Base-by-base conservation (phyloP, 2,113 vertebrate species). In the Elephas maximus region DNA sequence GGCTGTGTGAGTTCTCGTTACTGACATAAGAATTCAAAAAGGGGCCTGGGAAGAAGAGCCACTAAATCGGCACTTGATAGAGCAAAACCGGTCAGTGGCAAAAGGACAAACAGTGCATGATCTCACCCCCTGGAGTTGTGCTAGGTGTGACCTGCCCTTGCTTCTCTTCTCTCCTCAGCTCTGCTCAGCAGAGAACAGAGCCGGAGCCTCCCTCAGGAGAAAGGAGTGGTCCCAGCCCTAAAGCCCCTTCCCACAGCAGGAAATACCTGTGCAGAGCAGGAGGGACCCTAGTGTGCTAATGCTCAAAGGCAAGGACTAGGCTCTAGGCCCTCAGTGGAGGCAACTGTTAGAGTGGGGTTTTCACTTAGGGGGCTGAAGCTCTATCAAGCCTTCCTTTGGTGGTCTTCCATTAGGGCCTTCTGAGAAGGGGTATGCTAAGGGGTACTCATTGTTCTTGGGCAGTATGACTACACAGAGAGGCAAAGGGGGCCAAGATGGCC, bases 221-320 rank as follows among this genome's bases (percentile, higher is more conserved):
- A 60, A 76, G 28, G 33, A 21, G 41, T 11, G 23, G 48, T 3
- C 51, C 18, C 60, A 20, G 74, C 15, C 92, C 45, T 1, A 6
- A 3, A 17, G 12, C 6, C 53, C 45, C 23, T 4, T 10, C 62
- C 51, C 20, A 0, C 0, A 20, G 41, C 37, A 17, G 11, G 21
- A 24, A 74, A 17, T 1, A 60, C 21, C 51, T 15, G 37, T 21
- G 51, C 74, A 11, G 28, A 53, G 26, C 65, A 5, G 44, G 33
- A 37, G n/a, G 11, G 73, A 44, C 44, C 57, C 51, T 48, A 7
- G 0, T 1, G 18, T 3, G n/a, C 53, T 69, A n/a, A 48, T 41
- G 20, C 28, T 24, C 48, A 17, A 18, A 28, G 57, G 60, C 51
- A 77, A 15, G 37, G 33, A n/a, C 1, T 63, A 28, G 81, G 5